Percentiles rank a stretch among this genome's conserved stretches.
These are phyloP conservation scores for Rhyzopertha dominica DNA, from an alignment of 1,140 invertebrate genomes.

Conservation along the genomic window DNA sequence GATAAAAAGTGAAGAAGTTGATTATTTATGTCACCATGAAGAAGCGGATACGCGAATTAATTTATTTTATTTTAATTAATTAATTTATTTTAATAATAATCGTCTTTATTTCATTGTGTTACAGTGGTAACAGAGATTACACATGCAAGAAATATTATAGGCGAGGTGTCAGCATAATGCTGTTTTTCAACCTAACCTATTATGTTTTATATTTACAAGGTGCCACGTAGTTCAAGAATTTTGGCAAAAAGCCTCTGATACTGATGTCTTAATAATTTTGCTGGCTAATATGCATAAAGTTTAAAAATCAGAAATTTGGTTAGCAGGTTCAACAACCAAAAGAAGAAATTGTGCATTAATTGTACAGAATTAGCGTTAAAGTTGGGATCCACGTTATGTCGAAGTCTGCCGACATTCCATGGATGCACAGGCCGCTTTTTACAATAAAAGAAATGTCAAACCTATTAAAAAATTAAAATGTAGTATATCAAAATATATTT, in stretches of 20 bases:
- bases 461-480: conserved; percentile 36
- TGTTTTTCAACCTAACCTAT: no score
- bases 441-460: conserved; percentile 40
- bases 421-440: conserved; percentile 40
- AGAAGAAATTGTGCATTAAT: conserved; percentile 32
- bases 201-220: conserved; percentile 29
- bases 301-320: conserved; percentile 28
- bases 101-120: no score
- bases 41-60: conserved; percentile 35
- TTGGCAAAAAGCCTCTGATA: conserved; percentile 34
- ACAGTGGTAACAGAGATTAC: no score
- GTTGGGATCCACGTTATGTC: conserved; percentile 28
- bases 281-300: no score
- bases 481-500: conserved; percentile 36
- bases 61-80: no score
- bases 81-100: no score
- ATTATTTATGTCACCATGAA: conserved; percentile 37
- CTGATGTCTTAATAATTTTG: conserved; percentile 35
- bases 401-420: conserved; percentile 34
- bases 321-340: conserved; percentile 26
- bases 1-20: conserved; percentile 29
- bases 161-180: no score
- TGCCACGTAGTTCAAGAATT: conserved; percentile 24
- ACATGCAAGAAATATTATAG: no score
- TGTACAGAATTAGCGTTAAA: conserved; percentile 33